Evolutionary conservation across 2,797 vertebrate species (phyloP).

Genomic region (Peromyscus melanophrys): DNA sequence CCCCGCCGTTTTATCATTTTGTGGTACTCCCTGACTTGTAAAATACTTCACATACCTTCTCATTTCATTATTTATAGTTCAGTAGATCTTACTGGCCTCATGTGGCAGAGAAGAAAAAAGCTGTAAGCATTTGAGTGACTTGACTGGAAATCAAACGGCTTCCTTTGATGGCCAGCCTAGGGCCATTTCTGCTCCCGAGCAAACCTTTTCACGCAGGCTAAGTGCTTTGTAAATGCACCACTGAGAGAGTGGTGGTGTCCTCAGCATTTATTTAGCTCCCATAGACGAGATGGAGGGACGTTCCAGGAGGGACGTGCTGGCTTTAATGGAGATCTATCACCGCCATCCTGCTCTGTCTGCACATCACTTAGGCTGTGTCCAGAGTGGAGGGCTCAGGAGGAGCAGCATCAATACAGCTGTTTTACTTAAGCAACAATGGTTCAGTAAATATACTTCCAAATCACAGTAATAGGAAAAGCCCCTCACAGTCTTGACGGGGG

Average conservation of each 20-base stretch:
- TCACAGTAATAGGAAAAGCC: fast-evolving
- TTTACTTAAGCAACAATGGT: not conserved
- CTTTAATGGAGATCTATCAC: not conserved
- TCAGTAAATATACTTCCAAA: not conserved
- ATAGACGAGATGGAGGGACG: fast-evolving
- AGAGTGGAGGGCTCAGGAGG: not conserved
- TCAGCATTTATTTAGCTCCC: not conserved
- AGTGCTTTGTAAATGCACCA: fast-evolving
- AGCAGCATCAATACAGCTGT: not conserved
- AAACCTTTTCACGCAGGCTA: not conserved
- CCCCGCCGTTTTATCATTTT: not conserved
- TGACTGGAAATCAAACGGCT: not conserved
- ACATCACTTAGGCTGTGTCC: too few species aligned
- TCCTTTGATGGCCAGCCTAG: not conserved
- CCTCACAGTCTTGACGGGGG: fast-evolving
- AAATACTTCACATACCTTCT: not conserved
- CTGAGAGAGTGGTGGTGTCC: not conserved
- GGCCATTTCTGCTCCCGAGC: not conserved
- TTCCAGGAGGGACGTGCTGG: fast-evolving
- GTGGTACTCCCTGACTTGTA: not conserved
- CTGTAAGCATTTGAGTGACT: not conserved
- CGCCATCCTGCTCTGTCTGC: fast-evolving
- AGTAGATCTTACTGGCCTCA: not conserved
- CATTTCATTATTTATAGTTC: conserved; percentile 9
- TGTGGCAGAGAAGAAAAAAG: not conserved